Percentiles rank a stretch among this genome's conserved stretches.
Evolutionary conservation across 2,797 vertebrate species (phyloP).

Genomic region (Morelia viridis): DNA sequence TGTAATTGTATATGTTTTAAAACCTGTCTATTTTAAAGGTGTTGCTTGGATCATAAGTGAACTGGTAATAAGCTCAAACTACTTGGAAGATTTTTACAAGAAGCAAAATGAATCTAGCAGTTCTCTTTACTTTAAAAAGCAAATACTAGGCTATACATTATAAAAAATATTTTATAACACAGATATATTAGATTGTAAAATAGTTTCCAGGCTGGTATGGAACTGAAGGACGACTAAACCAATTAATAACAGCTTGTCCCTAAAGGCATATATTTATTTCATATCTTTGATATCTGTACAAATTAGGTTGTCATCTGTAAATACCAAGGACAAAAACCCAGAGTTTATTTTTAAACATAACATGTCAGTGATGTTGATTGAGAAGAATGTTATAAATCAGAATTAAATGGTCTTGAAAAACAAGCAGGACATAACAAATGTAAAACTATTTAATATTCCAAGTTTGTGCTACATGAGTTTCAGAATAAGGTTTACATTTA

Average conservation of each 20-base stretch:
- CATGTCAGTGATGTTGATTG: neutral
- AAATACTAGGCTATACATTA: neutral
- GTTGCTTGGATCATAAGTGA: neutral
- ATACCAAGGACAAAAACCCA: neutral
- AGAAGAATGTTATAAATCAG: neutral
- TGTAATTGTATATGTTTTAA: neutral
- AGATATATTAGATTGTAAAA: neutral
- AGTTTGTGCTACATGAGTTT: neutral
- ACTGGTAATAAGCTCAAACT: neutral
- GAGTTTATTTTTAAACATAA: neutral
- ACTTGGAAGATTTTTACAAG: neutral
- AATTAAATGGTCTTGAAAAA: neutral
- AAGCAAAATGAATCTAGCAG: neutral
- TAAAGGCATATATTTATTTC: neutral
- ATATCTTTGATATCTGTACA: neutral
- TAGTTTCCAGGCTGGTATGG: neutral
- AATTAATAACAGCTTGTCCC: neutral
- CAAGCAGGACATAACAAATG: neutral
- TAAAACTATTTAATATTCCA: neutral
- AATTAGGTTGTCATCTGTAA: neutral
- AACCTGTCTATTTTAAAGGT: neutral
- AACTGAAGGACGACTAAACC: neutral
- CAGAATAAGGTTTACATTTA: neutral
- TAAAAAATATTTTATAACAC: neutral
- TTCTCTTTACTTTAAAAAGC: neutral